Conservation (phyloP, 2,113 vertebrate species). For the Chascanopsetta lugubris region DNA sequence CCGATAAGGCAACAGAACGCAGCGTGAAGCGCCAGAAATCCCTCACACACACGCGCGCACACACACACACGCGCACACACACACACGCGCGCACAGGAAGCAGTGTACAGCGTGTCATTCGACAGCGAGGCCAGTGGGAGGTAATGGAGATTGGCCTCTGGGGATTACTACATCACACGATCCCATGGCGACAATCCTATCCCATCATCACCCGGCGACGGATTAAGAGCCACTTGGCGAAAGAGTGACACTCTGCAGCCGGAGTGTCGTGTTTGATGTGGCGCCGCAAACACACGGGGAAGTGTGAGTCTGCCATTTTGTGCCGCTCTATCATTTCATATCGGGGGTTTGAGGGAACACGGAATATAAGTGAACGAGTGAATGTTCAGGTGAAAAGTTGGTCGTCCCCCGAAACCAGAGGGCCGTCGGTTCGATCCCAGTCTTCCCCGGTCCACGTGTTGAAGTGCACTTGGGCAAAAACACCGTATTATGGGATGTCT, state of each 20-base stretch:
- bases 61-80: constrained; percentile 6
- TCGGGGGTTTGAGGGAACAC: too few relatives aligned
- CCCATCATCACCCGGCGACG: constrained; percentile 36
- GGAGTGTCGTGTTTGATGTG: constrained; percentile 14
- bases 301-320: not conserved
- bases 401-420: too few relatives aligned
- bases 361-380: too few relatives aligned
- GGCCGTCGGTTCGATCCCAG: not conserved
- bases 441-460: too few relatives aligned
- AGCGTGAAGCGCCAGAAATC: too few relatives aligned
- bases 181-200: constrained; percentile 39
- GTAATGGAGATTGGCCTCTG: constrained; percentile 41
- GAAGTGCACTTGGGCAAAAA: too few relatives aligned
- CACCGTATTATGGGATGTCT: too few relatives aligned
- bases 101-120: constrained; percentile 9
- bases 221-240: constrained; percentile 43
- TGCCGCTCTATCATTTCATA: too few relatives aligned
- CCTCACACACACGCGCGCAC: constrained; percentile 25
- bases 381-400: too few relatives aligned
- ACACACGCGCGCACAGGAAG: too few relatives aligned
- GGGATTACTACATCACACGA: constrained; percentile 51
- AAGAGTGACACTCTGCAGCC: constrained; percentile 29
- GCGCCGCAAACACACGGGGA: constrained; percentile 8
- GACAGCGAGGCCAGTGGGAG: constrained; percentile 43
- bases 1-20: constrained; percentile 24